These are phyloP conservation scores for Melolontha melolontha DNA, from an alignment of 2,888 invertebrate genomes.

Conservation along the genomic window DNA sequence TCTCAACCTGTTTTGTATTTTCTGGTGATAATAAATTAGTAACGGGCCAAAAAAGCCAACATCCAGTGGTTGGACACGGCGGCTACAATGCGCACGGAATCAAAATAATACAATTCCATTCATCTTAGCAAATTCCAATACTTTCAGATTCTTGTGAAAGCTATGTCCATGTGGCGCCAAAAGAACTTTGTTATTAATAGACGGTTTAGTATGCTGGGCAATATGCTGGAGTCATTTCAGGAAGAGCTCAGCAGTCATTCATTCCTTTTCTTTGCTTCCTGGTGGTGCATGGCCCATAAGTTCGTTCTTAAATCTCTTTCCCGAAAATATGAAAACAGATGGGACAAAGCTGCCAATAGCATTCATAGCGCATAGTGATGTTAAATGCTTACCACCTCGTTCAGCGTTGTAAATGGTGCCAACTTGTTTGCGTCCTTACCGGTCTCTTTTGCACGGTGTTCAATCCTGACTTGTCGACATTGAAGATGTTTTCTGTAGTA, in stretches of 20 bases:
- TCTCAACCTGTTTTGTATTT: constrained; percentile 27
- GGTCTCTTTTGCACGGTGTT: constrained; percentile 40
- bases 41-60: constrained; percentile 33
- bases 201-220: neutral
- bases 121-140: too few relatives aligned
- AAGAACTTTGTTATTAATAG: neutral
- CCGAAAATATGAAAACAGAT: constrained; percentile 46
- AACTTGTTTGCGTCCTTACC: constrained; percentile 59
- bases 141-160: constrained; percentile 50
- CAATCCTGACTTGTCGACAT: constrained; percentile 44
- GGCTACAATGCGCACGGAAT: too few relatives aligned
- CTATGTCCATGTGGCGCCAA: neutral
- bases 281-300: constrained; percentile 46
- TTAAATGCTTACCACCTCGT: constrained; percentile 9
- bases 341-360: constrained; percentile 5
- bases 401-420: constrained; percentile 59
- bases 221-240: constrained; percentile 24
- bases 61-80: too few relatives aligned
- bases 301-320: constrained; percentile 43
- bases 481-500: constrained; percentile 33
- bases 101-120: too few relatives aligned
- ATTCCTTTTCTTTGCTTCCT: constrained; percentile 42
- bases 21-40: constrained; percentile 35
- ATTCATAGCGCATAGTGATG: neutral
- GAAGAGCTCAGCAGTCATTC: constrained; percentile 15